Base-by-base conservation (phyloP, 1,140 invertebrate genomes). In the Dendrolimus punctatus region DNA sequence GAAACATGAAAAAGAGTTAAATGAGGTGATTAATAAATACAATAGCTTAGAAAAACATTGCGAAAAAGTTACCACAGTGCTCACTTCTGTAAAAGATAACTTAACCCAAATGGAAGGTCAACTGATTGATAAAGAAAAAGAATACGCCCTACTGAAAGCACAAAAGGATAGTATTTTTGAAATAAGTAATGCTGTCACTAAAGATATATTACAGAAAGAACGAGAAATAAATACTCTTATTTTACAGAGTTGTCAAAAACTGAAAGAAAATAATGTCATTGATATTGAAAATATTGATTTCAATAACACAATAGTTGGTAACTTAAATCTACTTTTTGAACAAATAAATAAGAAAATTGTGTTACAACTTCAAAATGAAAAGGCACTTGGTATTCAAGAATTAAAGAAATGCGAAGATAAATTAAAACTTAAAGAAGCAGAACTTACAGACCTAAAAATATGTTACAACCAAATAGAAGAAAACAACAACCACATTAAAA, bases 91-190 rank as follows among this genome's bases (percentile, higher is more conserved):
- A 0, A 73, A 70, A 44, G 53, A 67, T 39, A 67, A 71, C 55
- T 60, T 76, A 10, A 38, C 39, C 40, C 48, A 60, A 39, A 59
- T 78, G 41, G 80, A 76, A 60, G 49, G 42, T 8, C 58, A 76
- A 50, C 57, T 81, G 2, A 55, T 51, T 52, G 65, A 69, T 10
- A 79, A 76, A 62, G 71, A 82, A 67, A 71, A 67, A 38, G 68
- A 78, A 57, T 76, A 60, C 23, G 66, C 70, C 52, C 58, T 78
- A 40, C 56, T 85, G 4, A 65, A 67, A 61, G 62, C 51, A 44
- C 69, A 82, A 61, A 81, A 80, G 52, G 71, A 81, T 46, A 79
- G 59, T 60, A 64, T 83, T 9, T 63, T 76, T 46, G 76, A 83
- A 60, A 76, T 85, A 44, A 78, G 57, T 57, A 73, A 72, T 51